Evolutionary conservation across 2,113 vertebrate species (phyloP).

Genomic region (Siniperca knerii): DNA sequence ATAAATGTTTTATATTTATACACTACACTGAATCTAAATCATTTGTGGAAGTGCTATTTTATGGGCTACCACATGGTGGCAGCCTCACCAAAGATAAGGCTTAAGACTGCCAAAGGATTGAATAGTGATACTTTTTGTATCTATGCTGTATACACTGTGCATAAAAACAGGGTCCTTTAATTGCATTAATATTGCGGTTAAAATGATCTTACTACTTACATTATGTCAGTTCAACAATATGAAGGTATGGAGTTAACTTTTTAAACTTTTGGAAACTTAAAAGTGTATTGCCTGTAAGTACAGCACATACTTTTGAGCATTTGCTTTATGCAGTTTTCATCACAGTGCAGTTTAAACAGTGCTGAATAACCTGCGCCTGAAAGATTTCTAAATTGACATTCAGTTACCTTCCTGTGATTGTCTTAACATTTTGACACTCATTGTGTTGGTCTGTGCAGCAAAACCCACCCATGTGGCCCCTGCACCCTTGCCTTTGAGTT

Average conservation of each 20-base stretch:
- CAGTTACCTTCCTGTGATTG: constrained; percentile 45
- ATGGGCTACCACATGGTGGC: constrained; percentile 63
- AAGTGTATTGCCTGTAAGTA: not conserved
- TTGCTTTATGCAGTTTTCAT: not conserved
- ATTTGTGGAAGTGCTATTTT: constrained; percentile 18
- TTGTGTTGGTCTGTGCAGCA: constrained; percentile 17
- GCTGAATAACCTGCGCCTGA: not conserved
- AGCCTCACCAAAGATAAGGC: constrained; percentile 27
- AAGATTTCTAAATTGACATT: not conserved
- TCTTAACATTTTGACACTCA: not conserved
- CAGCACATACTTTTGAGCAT: not conserved
- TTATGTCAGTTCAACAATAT: not conserved
- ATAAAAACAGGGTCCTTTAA: not conserved
- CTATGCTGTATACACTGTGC: not conserved
- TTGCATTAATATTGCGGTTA: not conserved
- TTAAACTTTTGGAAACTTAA: not conserved
- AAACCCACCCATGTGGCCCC: not conserved
- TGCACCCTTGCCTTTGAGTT: not conserved
- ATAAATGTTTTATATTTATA: constrained; percentile 61
- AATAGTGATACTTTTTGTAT: not conserved
- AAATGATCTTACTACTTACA: not conserved
- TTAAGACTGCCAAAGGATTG: not conserved
- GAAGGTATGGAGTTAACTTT: not conserved
- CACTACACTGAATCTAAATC: not conserved
- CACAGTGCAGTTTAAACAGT: not conserved